Conservation (phyloP, 2,888 invertebrate genomes). For the Tenthredo scrophulariae region DNA sequence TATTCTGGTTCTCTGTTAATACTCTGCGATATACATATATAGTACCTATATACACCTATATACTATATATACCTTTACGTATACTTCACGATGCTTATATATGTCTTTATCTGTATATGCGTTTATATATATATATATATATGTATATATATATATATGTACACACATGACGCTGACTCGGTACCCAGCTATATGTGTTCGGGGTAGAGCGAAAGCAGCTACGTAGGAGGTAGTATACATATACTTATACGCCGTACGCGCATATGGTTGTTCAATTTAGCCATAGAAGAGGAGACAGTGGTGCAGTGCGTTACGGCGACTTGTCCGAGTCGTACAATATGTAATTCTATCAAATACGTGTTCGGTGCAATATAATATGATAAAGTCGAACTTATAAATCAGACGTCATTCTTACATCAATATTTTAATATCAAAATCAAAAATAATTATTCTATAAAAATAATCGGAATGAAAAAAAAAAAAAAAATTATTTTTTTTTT, state of each 20-base stretch:
- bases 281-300: conserved; percentile 28
- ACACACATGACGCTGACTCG: neutral
- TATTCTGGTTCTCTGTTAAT: conserved; percentile 29
- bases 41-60: no score
- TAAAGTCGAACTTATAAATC: no score
- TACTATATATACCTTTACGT: neutral
- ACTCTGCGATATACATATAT: neutral
- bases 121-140: no score
- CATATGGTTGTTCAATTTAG: conserved; percentile 24
- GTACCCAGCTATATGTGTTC: neutral
- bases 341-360: neutral
- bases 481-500: no score
- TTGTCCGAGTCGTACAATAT: conserved; percentile 1
- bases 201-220: conserved; percentile 30
- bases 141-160: no score
- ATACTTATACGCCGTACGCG: neutral
- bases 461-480: no score
- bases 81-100: neutral
- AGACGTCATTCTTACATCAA: no score
- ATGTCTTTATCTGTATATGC: no score
- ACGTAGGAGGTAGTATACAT: conserved; percentile 35
- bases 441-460: no score
- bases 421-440: no score
- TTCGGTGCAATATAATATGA: no score
- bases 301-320: conserved; percentile 25